Evolutionary conservation across 2,113 vertebrate species (phyloP), one percentile per base, ranked within the genome.

Genomic region (Gadus macrocephalus): DNA sequence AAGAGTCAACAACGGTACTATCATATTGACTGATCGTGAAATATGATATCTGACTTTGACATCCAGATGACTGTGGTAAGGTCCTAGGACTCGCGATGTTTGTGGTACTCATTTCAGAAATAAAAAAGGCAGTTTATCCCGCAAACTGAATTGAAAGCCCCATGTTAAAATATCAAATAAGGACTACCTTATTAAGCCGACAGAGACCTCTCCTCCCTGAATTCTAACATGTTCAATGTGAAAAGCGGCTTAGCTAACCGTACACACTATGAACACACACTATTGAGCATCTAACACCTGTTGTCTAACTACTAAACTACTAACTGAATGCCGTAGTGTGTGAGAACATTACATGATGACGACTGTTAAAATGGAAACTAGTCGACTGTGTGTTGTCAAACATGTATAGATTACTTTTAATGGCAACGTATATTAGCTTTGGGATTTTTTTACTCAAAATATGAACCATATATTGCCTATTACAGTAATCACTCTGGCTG

Each of bases 331-430:
- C 78, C 75, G 73, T 81, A 78, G 76, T 38, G 35, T 22, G 73
- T 22, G 17, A 78, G 66, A 78, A 20, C 61, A 68, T 76, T 73
- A 78, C 78, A 77, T 70, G 68, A 71, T 76, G 76, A 62, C 64
- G 63, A 77, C 71, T 53, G 69, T 63, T 80, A 88, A 82, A 86
- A 87, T 82, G 70, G 81, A 77, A 72, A 72, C 76, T 77, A 70
- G 61, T 66, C 76, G 74, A 65, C 68, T 15, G 25, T 35, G 31
- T 35, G 31, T 35, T 3, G 31, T 35, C 31, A 35, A 35, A 35
- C 31, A 35, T 7, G 31, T 35, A 35, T 35, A 35, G 4, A 35
- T 64, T 16, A 22, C 27, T 60, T 69, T 15, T 11, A 49, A 49
- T 49, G 42, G 42, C 42, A 49, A 49, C 42, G 42, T 49, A 9